Evolutionary conservation across 1,140 invertebrate species (phyloP), one percentile per base, ranked within the genome.

Genomic region (Drosophila mojavensis): DNA sequence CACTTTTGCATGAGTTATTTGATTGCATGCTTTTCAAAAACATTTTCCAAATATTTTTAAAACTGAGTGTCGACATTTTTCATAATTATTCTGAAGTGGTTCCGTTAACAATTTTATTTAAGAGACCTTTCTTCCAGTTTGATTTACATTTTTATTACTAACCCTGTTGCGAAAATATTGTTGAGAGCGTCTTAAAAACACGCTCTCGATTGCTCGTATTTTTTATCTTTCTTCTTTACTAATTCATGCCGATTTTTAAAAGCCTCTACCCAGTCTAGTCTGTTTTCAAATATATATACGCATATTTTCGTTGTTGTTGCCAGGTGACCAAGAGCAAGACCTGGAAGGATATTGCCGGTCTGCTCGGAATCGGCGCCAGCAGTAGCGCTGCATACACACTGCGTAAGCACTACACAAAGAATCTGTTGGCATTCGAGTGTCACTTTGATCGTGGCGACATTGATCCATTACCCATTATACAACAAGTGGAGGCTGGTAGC

Each of bases 271-370:
- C 55, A 36, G 84, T 45, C 28, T 20, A 43, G 5, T 33, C 43
- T 62, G 1, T 63, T 58, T 61, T 56, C 36, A 62, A 74, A 69
- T 62, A 48, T 68, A 48, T 58, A 69, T 39, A 75, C 51, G 61
- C 53, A 74, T 30, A 53, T 93, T 39, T 93, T 70, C 24, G 43
- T 70, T 65, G 41, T 48, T 76, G 17, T 66, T 30, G 28, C 28
- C 30, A 99, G 98, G 98, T 99, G 69, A 99, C 97, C 36, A 99
- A 98, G 94, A 97, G 97, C 91, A 99, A 99, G 93, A 97, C 97
- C 66, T 99, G 98, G 98, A 99, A 99, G 92, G 98, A 99, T 93
- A 98, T 99, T 80, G 98, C 98, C 53, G 97, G 97, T 45, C 93
- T 97, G 58, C 93, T 99, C 60, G 98, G 97, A 39, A 98, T 99